phyloP scores from a whole-genome alignment of 2,888 invertebrate species.

The Oeneis ivallda region DNA sequence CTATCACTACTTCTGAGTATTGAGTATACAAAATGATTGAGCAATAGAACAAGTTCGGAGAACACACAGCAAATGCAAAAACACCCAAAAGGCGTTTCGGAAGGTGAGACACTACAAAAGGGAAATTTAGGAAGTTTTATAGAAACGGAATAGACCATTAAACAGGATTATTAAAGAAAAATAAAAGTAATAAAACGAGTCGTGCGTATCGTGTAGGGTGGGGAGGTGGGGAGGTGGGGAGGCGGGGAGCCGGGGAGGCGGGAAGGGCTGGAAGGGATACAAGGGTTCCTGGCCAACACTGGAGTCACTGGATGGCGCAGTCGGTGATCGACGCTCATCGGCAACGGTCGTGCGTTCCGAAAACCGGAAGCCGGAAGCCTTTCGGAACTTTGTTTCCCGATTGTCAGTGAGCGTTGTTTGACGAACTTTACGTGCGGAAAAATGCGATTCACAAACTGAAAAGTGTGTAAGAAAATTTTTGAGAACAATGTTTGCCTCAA shows the following conservation, averaged over 20 bases:
- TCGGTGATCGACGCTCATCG: constrained; percentile 55
- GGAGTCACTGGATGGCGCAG: constrained; percentile 50
- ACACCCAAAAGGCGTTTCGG: constrained; percentile 7
- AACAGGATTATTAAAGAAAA: constrained; percentile 77
- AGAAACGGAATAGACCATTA: constrained; percentile 71
- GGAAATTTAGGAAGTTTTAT: constrained; percentile 66
- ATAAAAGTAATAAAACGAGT: constrained; percentile 76
- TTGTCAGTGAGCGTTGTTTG: constrained; percentile 38
- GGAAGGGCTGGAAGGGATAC: constrained; percentile 54
- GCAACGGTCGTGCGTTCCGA: constrained; percentile 39
- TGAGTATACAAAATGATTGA: background rate
- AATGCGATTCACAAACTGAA: background rate
- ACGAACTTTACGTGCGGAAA: background rate
- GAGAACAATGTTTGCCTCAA: constrained; percentile 49
- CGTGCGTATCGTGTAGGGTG: constrained; percentile 50
- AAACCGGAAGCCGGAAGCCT: constrained; percentile 13
- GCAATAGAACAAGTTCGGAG: background rate
- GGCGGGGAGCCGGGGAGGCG: constrained; percentile 48
- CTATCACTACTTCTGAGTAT: too few species aligned
- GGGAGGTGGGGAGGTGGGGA: constrained; percentile 30
- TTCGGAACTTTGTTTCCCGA: constrained; percentile 47
- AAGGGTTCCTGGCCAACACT: constrained; percentile 18
- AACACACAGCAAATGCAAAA: background rate
- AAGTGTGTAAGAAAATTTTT: background rate
- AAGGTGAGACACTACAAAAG: constrained; percentile 40